Percentiles rank a stretch among this genome's conserved stretches.
phyloP scores from a whole-genome alignment of 2,888 invertebrate species.

The Rhamnusium bicolor region DNA sequence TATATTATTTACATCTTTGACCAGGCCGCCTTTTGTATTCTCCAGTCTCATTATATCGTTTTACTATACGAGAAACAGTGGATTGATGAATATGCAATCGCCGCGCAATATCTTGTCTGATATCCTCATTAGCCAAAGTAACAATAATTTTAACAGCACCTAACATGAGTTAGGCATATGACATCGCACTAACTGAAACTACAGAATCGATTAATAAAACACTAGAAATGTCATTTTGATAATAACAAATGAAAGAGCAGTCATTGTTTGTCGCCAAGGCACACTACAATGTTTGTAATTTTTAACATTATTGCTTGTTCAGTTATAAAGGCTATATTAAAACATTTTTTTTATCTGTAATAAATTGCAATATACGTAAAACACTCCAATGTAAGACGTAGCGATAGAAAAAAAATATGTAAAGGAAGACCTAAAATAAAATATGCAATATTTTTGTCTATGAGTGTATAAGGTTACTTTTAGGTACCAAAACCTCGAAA shows the following conservation, averaged over 20 bases:
- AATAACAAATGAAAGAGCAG: neutral
- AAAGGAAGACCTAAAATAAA: too few relatives aligned
- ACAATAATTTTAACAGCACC: neutral
- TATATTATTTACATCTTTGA: neutral
- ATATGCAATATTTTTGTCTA: too few relatives aligned
- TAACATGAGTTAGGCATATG: neutral
- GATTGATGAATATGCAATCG: neutral
- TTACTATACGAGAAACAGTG: slow-evolving; percentile 2
- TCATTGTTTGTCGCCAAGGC: neutral
- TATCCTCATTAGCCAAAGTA: neutral
- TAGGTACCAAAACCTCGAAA: too few relatives aligned
- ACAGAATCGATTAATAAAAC: neutral
- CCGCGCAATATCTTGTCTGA: neutral
- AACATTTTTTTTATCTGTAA: neutral
- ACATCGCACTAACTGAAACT: neutral
- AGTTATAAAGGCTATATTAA: neutral
- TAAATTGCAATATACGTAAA: neutral
- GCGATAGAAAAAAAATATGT: too few relatives aligned
- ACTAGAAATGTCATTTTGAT: neutral
- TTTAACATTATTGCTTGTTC: neutral
- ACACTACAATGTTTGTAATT: neutral
- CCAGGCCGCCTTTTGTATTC: neutral
- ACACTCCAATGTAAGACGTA: too few relatives aligned
- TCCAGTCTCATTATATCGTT: neutral
- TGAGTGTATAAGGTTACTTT: too few relatives aligned